Evolutionary conservation across 2,113 vertebrate species (phyloP), one percentile per base, ranked within the genome.

Genomic region (Scytalopus superciliaris): DNA sequence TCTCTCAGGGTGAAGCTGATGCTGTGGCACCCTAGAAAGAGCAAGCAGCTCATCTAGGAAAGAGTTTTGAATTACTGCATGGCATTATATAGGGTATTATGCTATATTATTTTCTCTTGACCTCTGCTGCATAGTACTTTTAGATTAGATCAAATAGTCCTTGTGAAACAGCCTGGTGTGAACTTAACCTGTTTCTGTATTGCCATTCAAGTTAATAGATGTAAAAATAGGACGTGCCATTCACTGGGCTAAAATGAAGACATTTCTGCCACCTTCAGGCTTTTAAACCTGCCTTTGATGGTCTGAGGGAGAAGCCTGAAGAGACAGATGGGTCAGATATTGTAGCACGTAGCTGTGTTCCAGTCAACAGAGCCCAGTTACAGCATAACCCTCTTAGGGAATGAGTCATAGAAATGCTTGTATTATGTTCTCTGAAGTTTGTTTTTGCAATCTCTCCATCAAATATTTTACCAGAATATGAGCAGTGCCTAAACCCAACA

Each of bases 41-140:
- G 3, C 30, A 8, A 79, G 47, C 52, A 84, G 49, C 77, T 44
- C 70, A 19, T n/a, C 25, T 31, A 45, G 81, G 81, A 37, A 23
- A 35, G 42, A 12, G 42, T 18, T 86, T 37, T 74, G 37, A 49
- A 12, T 37, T 8, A 6, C 50, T 74, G 42, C 40, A 19, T 66
- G 42, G 6, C 14, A 0, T 82, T 89, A 6, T 8, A 1, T 12
- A 8, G 49, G 50, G 23, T 39, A 7, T 86, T 37, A 9, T 1
- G 16, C 33, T 28, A 2, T 2, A 5, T 10, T 31, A 1, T 8
- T 3, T 64, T 42, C 59, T 57, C 3, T 0, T 40, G 40, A 30
- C 25, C 31, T 60, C 24, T 84, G 86, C 63, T 78, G 40, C 57
- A 14, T 10, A 2, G 27, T 11, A 15, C 68, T 49, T 44, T 49